phyloP scores from a whole-genome alignment of 92 coral and sea anemone species.

The Parazoanthus swiftii region DNA sequence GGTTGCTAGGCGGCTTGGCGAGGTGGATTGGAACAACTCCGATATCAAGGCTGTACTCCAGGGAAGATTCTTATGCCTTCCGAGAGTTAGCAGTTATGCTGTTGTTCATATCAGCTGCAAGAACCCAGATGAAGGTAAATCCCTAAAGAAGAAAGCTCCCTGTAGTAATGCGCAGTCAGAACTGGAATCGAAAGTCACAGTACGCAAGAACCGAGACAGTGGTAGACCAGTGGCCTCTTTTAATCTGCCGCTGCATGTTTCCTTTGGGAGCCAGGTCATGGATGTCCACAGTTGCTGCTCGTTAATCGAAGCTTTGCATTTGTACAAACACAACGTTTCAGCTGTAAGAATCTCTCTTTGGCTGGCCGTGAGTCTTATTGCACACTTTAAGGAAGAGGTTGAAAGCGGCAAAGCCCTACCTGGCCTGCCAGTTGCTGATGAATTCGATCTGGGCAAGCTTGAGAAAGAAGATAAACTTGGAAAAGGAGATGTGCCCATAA shows the following conservation, averaged over 20 bases:
- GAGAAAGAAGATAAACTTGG: no score
- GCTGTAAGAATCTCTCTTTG: conserved; percentile 30
- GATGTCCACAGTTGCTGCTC: conserved; percentile 31
- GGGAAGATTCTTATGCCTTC: conserved; percentile 14
- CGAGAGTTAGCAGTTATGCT: conserved; percentile 22
- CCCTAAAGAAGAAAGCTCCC: not conserved
- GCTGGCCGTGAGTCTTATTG: conserved; percentile 7
- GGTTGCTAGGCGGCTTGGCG: not conserved
- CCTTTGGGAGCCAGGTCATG: conserved; percentile 5
- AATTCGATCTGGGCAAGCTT: conserved; percentile 1
- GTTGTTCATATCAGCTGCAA: not conserved
- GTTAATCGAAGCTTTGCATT: conserved; percentile 24
- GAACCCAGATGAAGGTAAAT: not conserved
- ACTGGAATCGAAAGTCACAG: not conserved
- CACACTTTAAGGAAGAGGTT: conserved; percentile 24
- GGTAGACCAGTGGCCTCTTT: not conserved
- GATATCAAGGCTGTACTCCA: conserved; percentile 24
- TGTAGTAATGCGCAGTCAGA: not conserved
- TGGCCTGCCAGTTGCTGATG: conserved; percentile 13
- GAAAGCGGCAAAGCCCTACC: not conserved
- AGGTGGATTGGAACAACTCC: not conserved
- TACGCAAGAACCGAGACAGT: not conserved
- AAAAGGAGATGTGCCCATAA: not conserved
- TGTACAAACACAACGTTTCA: not conserved
- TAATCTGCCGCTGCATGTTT: conserved; percentile 19